These are phyloP conservation scores for Ditylenchus dipsaci DNA, from an alignment of 1,140 invertebrate species.

Conservation along the genomic window DNA sequence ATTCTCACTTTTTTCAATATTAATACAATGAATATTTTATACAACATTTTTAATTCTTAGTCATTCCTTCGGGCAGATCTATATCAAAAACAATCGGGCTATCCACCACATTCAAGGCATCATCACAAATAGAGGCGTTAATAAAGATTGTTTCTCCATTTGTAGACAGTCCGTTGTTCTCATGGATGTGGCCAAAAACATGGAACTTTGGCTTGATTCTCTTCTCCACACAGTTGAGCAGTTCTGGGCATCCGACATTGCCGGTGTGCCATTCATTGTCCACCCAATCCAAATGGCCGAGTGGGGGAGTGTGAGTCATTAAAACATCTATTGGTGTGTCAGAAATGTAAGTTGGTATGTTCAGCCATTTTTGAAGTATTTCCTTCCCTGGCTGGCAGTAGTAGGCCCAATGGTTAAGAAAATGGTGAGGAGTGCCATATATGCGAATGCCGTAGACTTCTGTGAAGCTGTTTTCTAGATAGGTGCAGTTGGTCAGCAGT, in stretches of 20 bases:
- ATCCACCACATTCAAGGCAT: conserved; percentile 10
- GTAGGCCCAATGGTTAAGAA: conserved; percentile 38
- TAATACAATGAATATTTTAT: too few species aligned
- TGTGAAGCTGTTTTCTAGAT: conserved; percentile 39
- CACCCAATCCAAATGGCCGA: conserved; percentile 59
- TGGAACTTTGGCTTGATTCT: conserved; percentile 64
- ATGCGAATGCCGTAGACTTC: conserved; percentile 45
- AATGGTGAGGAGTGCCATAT: conserved; percentile 66
- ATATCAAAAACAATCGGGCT: conserved; percentile 42
- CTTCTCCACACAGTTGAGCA: conserved; percentile 67
- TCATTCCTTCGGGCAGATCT: conserved; percentile 32
- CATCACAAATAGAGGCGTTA: conserved; percentile 41
- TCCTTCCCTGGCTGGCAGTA: conserved; percentile 63
- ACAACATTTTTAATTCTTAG: conserved; percentile 19
- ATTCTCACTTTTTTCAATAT: too few species aligned
- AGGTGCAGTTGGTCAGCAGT: conserved; percentile 46
- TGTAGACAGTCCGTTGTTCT: conserved; percentile 38
- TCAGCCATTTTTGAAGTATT: conserved; percentile 73
- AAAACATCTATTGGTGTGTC: conserved; percentile 67
- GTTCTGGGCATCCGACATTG: conserved; percentile 23
- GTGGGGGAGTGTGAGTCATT: conserved; percentile 70
- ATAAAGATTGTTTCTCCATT: conserved; percentile 39
- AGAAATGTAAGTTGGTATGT: conserved; percentile 66
- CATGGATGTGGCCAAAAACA: conserved; percentile 46
- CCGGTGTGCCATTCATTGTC: background rate